A percentile compares a stretch with the other conserved stretches of the same genome.
phyloP scores from a whole-genome alignment of 2,797 vertebrate species.

The Choloepus didactylus region DNA sequence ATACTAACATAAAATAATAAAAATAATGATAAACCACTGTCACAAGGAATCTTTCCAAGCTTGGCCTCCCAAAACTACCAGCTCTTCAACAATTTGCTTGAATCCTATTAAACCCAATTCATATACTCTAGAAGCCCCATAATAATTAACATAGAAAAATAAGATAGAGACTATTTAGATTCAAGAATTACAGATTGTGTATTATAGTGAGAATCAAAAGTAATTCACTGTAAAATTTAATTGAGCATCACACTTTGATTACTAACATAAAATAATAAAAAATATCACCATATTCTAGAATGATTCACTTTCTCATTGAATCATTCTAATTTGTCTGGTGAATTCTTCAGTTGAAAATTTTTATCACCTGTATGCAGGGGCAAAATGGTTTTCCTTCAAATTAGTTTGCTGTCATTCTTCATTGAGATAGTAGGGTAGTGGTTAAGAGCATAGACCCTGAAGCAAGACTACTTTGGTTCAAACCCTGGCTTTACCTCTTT shows the following conservation, averaged over 20 bases:
- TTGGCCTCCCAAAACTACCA: neutral
- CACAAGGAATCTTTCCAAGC: neutral
- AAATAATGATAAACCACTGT: no score
- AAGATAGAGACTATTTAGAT: neutral
- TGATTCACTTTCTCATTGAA: neutral
- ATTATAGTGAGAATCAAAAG: slow-evolving; percentile 20
- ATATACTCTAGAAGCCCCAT: neutral
- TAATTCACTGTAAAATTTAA: slow-evolving; percentile 38
- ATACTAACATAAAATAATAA: no score
- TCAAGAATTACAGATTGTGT: neutral
- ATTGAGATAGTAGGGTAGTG: neutral
- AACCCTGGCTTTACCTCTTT: neutral
- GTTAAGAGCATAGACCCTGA: neutral
- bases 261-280: neutral
- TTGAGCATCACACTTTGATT: neutral
- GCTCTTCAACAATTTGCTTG: neutral
- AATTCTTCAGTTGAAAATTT: neutral
- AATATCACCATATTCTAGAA: neutral
- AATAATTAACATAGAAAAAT: neutral
- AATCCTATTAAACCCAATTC: neutral
- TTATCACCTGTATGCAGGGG: neutral
- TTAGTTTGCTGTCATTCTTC: neutral
- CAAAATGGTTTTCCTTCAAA: neutral
- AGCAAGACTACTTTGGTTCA: neutral
- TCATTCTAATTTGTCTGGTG: neutral